These are phyloP conservation scores for Thaumetopoea pityocampa DNA, from an alignment of 1,140 invertebrate species.

Conservation along the genomic window DNA sequence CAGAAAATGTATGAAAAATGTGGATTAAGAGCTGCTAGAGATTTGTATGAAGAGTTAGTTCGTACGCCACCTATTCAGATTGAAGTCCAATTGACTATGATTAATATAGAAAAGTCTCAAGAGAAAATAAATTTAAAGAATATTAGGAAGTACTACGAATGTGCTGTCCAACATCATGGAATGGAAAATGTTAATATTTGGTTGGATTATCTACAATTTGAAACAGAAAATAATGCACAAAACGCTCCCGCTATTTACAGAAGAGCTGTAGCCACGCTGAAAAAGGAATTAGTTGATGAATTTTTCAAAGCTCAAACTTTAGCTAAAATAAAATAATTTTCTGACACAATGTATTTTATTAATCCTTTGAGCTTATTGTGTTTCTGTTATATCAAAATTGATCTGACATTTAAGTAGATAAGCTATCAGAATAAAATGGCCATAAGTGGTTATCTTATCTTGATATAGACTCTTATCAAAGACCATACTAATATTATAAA, in stretches of 20 bases:
- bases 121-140: constrained; percentile 43
- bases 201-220: constrained; percentile 62
- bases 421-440: no score
- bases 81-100: constrained; percentile 55
- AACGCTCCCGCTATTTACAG: constrained; percentile 49
- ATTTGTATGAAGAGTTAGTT: constrained; percentile 60
- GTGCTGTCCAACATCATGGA: constrained; percentile 51
- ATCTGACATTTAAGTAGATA: constrained; percentile 7
- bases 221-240: constrained; percentile 41
- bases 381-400: no score
- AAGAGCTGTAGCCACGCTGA: constrained; percentile 51
- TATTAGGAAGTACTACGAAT: constrained; percentile 61
- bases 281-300: constrained; percentile 58
- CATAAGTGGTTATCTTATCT: no score
- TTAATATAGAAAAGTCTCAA: constrained; percentile 54
- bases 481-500: no score
- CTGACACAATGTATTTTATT: constrained; percentile 23
- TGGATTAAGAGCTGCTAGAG: constrained; percentile 54
- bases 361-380: no score
- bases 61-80: constrained; percentile 57
- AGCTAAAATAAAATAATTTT: constrained; percentile 43
- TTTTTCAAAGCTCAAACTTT: constrained; percentile 61
- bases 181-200: constrained; percentile 48
- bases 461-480: no score
- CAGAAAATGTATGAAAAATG: constrained; percentile 57